These are phyloP conservation scores for Malurus cyaneus DNA, from an alignment of 2,113 vertebrate species.

Conservation along the genomic window DNA sequence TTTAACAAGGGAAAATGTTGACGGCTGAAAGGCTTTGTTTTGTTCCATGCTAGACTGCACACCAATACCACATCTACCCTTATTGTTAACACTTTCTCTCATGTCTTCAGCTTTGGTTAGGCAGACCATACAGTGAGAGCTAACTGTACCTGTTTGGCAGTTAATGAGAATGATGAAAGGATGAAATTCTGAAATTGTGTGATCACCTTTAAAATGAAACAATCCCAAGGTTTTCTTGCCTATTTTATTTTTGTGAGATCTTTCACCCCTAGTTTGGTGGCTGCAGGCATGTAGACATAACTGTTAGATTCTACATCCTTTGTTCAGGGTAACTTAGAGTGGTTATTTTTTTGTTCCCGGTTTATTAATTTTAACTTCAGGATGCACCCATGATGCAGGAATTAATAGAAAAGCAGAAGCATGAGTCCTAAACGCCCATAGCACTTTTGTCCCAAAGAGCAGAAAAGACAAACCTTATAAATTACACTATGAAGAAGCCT, in stretches of 20 bases:
- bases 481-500: neutral
- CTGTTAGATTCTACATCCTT: neutral
- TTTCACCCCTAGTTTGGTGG: neutral
- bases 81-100: neutral
- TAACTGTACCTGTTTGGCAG: neutral
- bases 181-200: neutral
- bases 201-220: neutral
- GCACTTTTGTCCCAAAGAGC: neutral
- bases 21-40: neutral
- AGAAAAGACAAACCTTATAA: neutral
- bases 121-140: neutral
- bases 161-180: neutral
- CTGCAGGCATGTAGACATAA: neutral
- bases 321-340: neutral
- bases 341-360: fast-evolving
- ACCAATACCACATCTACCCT: neutral
- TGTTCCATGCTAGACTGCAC: neutral
- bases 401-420: neutral
- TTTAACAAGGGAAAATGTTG: neutral
- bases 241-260: neutral
- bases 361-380: neutral
- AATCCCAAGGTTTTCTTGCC: neutral
- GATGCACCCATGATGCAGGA: neutral
- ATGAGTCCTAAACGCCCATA: neutral
- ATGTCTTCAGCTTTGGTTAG: neutral